phyloP scores from a whole-genome alignment of 1,140 invertebrate genomes.

The Lysiphlebus fabarum region DNA sequence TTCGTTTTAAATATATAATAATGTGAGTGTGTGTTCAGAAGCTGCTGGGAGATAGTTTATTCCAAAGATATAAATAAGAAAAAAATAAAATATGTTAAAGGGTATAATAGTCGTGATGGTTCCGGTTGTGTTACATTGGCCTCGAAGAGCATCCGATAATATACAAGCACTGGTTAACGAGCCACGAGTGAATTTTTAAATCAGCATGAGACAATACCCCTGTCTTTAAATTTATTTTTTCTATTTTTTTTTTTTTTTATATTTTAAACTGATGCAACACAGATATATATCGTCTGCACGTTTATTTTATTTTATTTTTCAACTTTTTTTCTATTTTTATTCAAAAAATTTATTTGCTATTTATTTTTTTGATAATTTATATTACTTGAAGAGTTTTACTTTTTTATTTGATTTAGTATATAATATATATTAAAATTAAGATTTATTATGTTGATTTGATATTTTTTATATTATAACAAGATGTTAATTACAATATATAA shows the following conservation, averaged over 20 bases:
- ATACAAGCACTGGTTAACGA: constrained; percentile 43
- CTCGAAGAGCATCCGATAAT: constrained; percentile 43
- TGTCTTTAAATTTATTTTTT: constrained; percentile 9
- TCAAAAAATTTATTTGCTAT: too few relatives aligned
- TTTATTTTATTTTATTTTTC: background rate
- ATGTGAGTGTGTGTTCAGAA: constrained; percentile 23
- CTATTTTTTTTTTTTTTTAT: too few relatives aligned
- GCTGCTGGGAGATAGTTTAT: background rate
- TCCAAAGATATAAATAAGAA: constrained; percentile 7
- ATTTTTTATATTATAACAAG: too few relatives aligned
- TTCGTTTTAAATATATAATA: background rate
- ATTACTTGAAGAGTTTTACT: too few relatives aligned
- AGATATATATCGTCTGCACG: constrained; percentile 34
- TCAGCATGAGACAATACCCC: constrained; percentile 32
- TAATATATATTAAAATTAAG: too few relatives aligned
- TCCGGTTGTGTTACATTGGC: constrained; percentile 1
- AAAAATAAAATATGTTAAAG: constrained; percentile 24
- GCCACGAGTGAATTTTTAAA: constrained; percentile 56
- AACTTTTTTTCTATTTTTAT: too few relatives aligned
- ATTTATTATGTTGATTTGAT: too few relatives aligned
- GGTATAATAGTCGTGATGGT: constrained; percentile 18
- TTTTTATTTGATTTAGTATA: too few relatives aligned
- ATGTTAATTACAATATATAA: too few relatives aligned
- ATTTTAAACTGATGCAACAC: too few relatives aligned
- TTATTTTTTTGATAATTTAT: too few relatives aligned